A percentile compares a stretch with the other conserved stretches of the same genome.
These are phyloP conservation scores for Cataglyphis cursor DNA, from an alignment of 2,888 invertebrate genomes.

Conservation along the genomic window DNA sequence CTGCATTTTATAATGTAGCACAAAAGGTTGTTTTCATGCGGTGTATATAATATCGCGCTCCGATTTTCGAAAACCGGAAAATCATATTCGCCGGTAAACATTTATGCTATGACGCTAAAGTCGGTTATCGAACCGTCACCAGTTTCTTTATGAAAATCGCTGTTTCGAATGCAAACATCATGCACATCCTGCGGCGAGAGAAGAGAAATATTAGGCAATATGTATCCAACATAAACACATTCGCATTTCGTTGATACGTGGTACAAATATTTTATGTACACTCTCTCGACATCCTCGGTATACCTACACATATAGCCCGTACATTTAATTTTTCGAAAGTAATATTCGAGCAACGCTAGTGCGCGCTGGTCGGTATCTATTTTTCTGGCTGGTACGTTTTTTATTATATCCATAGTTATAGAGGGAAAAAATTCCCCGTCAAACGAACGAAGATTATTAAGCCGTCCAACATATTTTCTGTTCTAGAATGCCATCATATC, in stretches of 20 bases:
- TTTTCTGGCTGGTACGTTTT: neutral
- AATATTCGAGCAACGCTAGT: conserved; percentile 28
- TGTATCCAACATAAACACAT: conserved; percentile 65
- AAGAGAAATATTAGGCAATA: conserved; percentile 63
- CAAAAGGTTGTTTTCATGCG: conserved; percentile 3
- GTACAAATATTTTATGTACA: conserved; percentile 58
- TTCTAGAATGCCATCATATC: neutral
- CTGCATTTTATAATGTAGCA: conserved; percentile 31
- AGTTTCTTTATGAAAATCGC: conserved; percentile 56
- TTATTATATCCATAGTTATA: conserved; percentile 29
- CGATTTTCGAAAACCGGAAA: conserved; percentile 18
- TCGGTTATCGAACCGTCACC: conserved; percentile 55
- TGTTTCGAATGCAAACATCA: conserved; percentile 52
- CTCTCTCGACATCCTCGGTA: neutral
- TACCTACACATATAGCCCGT: neutral
- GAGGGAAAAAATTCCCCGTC: neutral
- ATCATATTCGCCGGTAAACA: conserved; percentile 53
- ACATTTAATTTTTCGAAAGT: conserved; percentile 63
- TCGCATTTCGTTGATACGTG: conserved; percentile 47
- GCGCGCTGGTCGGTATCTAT: neutral
- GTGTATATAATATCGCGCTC: conserved; percentile 22
- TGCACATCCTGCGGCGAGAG: conserved; percentile 11
- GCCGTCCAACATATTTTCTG: neutral
- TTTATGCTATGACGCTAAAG: conserved; percentile 45
- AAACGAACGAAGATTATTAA: conserved; percentile 16